These are phyloP conservation scores for Agrilus mali DNA, from an alignment of 2,888 invertebrate species.

Conservation along the genomic window DNA sequence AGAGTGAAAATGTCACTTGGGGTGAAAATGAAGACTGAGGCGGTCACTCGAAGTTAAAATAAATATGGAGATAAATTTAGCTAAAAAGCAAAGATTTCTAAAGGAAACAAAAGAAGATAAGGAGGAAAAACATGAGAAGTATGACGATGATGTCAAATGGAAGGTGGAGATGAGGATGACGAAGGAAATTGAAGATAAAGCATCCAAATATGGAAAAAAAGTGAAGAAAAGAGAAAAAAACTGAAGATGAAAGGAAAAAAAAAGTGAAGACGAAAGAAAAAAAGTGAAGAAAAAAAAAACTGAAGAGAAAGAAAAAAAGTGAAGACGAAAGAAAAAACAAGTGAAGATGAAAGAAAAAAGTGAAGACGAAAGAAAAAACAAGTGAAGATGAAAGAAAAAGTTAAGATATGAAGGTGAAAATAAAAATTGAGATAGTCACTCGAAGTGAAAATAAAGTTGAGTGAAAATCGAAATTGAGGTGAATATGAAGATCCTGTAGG, in stretches of 20 bases:
- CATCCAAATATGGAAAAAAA: slow-evolving; percentile 23
- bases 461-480: too few relatives aligned
- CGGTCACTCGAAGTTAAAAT: too few relatives aligned
- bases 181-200: too few relatives aligned
- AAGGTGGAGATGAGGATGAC: too few relatives aligned
- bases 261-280: slow-evolving; percentile 8
- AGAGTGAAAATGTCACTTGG: too few relatives aligned
- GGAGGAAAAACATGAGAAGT: slow-evolving; percentile 36
- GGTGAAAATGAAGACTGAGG: too few relatives aligned
- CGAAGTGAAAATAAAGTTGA: too few relatives aligned
- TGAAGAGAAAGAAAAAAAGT: slow-evolving; percentile 3
- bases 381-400: background rate
- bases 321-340: slow-evolving; percentile 11
- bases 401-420: background rate
- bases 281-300: background rate
- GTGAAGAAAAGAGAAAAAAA: slow-evolving; percentile 13
- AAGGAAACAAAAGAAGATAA: too few relatives aligned
- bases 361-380: slow-evolving; percentile 16
- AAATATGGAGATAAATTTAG: too few relatives aligned
- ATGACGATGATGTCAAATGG: slow-evolving; percentile 29
- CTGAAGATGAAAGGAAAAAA: background rate
- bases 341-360: slow-evolving; percentile 15
- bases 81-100: too few relatives aligned
- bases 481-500: too few relatives aligned
- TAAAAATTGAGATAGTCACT: background rate